Evolutionary conservation across 2,113 vertebrate species (phyloP).

Genomic region (Cheilinus undulatus): DNA sequence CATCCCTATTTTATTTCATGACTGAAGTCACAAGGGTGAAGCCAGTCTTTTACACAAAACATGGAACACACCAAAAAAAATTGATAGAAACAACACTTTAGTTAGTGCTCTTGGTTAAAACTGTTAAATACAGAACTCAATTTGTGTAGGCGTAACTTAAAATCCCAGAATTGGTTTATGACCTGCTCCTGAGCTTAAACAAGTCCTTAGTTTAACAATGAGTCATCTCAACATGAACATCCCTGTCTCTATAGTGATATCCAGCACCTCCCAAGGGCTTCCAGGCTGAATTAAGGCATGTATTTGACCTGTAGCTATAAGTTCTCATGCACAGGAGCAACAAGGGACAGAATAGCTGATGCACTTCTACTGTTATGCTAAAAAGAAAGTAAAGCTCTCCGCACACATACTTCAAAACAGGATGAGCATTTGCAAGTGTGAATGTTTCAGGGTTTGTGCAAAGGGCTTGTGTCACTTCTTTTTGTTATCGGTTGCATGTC

Average conservation of each 20-base stretch:
- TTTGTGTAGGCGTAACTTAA: background rate
- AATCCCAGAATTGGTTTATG: background rate
- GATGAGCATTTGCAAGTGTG: background rate
- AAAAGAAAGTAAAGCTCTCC: background rate
- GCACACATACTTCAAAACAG: background rate
- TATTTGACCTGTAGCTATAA: constrained; percentile 17
- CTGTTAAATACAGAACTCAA: background rate
- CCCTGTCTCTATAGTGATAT: constrained; percentile 42
- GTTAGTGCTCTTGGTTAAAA: background rate
- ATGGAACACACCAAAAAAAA: constrained; percentile 21
- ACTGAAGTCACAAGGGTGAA: constrained; percentile 12
- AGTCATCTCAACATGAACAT: constrained; percentile 40
- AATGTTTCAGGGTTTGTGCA: background rate
- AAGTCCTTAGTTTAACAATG: constrained; percentile 61
- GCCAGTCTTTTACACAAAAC: constrained; percentile 25
- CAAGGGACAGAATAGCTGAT: background rate
- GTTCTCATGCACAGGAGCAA: constrained; percentile 1
- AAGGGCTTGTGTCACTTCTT: constrained; percentile 2
- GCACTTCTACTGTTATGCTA: background rate
- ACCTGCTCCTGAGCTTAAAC: constrained; percentile 19
- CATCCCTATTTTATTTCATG: no score
- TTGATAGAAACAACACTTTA: background rate
- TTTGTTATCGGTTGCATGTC: background rate
- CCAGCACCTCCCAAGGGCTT: constrained; percentile 33
- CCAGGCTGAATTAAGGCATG: constrained; percentile 15